These are phyloP conservation scores for Calcarius lapponicus DNA, from an alignment of 2,797 vertebrate genomes.

Conservation along the genomic window DNA sequence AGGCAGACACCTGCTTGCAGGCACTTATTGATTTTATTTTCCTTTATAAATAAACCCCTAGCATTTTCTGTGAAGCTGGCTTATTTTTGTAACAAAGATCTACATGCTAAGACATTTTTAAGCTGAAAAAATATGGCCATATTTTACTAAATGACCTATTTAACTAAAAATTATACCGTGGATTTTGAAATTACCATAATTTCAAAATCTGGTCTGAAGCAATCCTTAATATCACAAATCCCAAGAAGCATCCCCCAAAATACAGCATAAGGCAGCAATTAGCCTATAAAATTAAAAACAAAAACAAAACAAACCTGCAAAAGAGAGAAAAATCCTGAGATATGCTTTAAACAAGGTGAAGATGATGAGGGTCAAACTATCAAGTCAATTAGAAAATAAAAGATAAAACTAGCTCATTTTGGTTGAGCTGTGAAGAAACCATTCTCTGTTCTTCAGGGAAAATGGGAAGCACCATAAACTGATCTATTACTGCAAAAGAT, in stretches of 20 bases:
- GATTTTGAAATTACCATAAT: neutral
- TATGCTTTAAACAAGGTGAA: neutral
- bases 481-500: fast-evolving
- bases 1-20: neutral
- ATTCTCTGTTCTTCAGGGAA: neutral
- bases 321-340: neutral
- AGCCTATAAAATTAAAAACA: neutral
- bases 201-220: neutral
- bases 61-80: neutral
- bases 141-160: neutral
- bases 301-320: neutral
- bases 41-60: neutral
- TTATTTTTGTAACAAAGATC: neutral
- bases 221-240: neutral
- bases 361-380: neutral
- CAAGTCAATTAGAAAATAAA: neutral
- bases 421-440: neutral
- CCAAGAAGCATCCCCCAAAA: neutral
- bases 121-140: neutral
- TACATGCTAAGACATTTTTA: neutral
- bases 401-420: neutral
- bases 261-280: neutral
- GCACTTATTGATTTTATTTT: neutral
- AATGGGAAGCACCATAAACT: neutral
- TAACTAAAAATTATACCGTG: neutral